Evolutionary conservation across 2,888 invertebrate genomes (phyloP), one percentile per base, ranked within the genome.

Genomic region (Tipula vernalis): DNA sequence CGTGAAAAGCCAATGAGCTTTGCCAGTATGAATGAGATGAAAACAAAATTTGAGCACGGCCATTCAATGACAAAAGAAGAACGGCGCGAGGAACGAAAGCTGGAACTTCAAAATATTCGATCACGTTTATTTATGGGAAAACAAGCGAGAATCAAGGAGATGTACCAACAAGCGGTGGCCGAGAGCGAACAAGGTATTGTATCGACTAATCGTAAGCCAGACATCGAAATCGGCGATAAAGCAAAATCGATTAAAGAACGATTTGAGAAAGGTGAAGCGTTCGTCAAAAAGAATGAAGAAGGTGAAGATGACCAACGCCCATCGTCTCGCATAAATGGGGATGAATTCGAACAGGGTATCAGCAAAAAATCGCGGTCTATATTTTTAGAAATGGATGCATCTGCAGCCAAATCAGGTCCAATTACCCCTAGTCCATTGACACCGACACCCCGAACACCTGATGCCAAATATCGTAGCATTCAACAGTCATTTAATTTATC

Each of bases 81-180:
- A 88, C 92, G 96, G 36, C 94, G 96, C 10, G 96, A 96, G 89
- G 96, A 96, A 90, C 93, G 97, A 85, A 97, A 97, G 90, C 97
- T 97, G 90, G 98, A 98, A 92, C 95, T 97, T 88, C 96, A 96
- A 91, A 96, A 95, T 89, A 96, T 98, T 89, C 94, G 98, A 87
- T 96, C 96, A 89, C 93, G 96, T 86, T 92, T 98, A 36, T 97
- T 97, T 90, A 94, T 96, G 96, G 97, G 97, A 12, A 97, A 97
- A 90, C 97, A 97, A 92, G 96, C 95, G 0, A 96, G 96, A 90
- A 96, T 98, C 92, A 98, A 97, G 90, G 97, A 97, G 90, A 95
- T 96, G 93, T 98, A 98, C 90, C 97, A 98, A 90, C 97, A 97
- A 90, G 97, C 97, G 0, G 96, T 97, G 0, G 94, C 95, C 89